Conservation (phyloP, 2,888 invertebrate genomes). For the Chloromyia formosa region DNA sequence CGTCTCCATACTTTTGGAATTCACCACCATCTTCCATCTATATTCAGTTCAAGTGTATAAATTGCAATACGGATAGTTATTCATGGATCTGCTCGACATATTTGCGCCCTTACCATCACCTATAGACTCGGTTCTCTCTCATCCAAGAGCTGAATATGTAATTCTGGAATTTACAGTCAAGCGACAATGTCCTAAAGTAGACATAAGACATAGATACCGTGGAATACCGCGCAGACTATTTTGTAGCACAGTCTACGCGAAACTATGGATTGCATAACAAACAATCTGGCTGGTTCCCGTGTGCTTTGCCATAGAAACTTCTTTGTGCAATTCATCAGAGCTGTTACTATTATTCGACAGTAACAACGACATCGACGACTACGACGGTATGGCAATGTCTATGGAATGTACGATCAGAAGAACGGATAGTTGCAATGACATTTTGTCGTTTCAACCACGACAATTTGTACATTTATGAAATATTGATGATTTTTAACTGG, state of each 20-base stretch:
- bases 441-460: slow-evolving; percentile 28
- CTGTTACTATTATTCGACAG: background rate
- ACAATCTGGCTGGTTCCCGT: background rate
- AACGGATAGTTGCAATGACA: background rate
- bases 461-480: slow-evolving; percentile 25
- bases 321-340: slow-evolving; percentile 14
- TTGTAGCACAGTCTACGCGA: slow-evolving; percentile 8
- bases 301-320: background rate
- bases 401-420: no score
- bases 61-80: slow-evolving; percentile 1
- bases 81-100: slow-evolving; percentile 10
- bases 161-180: slow-evolving; percentile 24
- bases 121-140: background rate
- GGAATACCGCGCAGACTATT: background rate
- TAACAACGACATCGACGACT: background rate
- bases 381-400: no score
- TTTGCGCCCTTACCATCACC: background rate
- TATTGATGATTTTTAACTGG: slow-evolving; percentile 3
- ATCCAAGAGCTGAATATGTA: slow-evolving; percentile 23
- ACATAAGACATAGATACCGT: no score
- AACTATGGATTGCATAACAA: slow-evolving; percentile 30
- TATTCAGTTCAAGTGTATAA: slow-evolving; percentile 38
- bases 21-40: background rate
- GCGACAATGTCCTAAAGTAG: no score
- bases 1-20: no score